These are phyloP conservation scores for Campylomormyrus numenius DNA, from an alignment of 2,113 vertebrate species.

Conservation along the genomic window DNA sequence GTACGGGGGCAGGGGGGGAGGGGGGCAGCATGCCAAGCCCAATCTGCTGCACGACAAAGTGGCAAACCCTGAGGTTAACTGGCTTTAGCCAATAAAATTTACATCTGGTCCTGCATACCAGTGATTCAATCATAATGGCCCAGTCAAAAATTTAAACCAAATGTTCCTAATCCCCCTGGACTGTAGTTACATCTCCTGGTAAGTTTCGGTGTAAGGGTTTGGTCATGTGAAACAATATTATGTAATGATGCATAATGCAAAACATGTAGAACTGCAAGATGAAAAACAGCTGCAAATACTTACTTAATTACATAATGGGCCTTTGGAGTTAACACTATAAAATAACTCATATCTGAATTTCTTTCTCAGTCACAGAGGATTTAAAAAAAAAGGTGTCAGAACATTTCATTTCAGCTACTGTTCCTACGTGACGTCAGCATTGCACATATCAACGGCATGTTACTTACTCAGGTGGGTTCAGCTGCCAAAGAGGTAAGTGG, in stretches of 20 bases:
- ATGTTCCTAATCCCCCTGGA: neutral
- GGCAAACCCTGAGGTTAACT: neutral
- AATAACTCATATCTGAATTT: neutral
- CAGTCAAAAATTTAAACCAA: slow-evolving; percentile 6
- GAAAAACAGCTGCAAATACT: slow-evolving; percentile 3
- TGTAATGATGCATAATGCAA: neutral
- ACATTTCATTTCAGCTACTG: neutral
- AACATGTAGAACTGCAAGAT: neutral
- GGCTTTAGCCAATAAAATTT: neutral
- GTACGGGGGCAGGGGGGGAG: too few relatives aligned
- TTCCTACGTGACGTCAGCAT: neutral
- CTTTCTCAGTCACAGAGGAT: neutral
- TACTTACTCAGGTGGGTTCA: neutral
- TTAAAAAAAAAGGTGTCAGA: neutral
- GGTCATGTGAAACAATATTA: slow-evolving; percentile 15
- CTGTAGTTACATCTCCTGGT: neutral
- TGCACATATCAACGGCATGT: neutral
- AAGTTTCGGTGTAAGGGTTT: neutral
- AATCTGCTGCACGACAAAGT: neutral
- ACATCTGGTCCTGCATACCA: neutral
- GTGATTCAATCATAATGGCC: slow-evolving; percentile 14
- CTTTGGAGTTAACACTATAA: neutral
- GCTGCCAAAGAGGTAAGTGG: neutral
- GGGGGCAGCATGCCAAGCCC: neutral
- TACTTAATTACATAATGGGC: neutral